Conservation (phyloP, 2,888 invertebrate genomes). For the Lithophane leautieri region DNA sequence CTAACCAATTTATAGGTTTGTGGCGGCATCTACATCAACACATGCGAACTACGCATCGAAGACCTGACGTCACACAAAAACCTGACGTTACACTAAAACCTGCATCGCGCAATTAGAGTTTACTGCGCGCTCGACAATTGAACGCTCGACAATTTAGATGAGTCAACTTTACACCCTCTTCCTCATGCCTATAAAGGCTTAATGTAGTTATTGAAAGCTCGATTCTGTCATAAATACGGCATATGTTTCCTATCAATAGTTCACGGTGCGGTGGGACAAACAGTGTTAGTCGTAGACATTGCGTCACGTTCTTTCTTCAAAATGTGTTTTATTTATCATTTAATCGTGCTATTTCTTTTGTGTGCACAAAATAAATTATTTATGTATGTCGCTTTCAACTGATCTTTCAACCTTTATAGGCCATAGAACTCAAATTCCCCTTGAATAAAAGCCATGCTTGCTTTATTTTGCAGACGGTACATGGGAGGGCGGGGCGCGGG, state of each 20-base stretch:
- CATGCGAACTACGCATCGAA: too few relatives aligned
- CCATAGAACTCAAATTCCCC: neutral
- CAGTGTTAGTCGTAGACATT: too few relatives aligned
- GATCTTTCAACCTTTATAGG: neutral
- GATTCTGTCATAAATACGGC: neutral
- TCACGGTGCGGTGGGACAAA: too few relatives aligned
- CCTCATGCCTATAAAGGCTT: too few relatives aligned
- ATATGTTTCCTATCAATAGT: neutral
- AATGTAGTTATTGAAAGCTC: neutral
- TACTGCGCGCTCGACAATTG: too few relatives aligned
- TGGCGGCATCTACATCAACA: too few relatives aligned
- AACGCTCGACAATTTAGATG: too few relatives aligned
- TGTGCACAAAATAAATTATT: neutral
- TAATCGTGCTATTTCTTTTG: neutral
- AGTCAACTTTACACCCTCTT: too few relatives aligned
- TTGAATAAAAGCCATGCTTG: neutral
- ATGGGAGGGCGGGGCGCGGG: slow-evolving; percentile 53
- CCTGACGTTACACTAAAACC: too few relatives aligned
- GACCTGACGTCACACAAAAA: too few relatives aligned
- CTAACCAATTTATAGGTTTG: neutral
- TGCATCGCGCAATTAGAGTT: too few relatives aligned
- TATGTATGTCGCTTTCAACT: neutral
- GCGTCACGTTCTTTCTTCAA: neutral
- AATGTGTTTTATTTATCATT: too few relatives aligned
- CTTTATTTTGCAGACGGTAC: slow-evolving; percentile 76